Evolutionary conservation across 64 coral and sea anemone species (phyloP).

Genomic region (Dendrophyllia cribrosa): DNA sequence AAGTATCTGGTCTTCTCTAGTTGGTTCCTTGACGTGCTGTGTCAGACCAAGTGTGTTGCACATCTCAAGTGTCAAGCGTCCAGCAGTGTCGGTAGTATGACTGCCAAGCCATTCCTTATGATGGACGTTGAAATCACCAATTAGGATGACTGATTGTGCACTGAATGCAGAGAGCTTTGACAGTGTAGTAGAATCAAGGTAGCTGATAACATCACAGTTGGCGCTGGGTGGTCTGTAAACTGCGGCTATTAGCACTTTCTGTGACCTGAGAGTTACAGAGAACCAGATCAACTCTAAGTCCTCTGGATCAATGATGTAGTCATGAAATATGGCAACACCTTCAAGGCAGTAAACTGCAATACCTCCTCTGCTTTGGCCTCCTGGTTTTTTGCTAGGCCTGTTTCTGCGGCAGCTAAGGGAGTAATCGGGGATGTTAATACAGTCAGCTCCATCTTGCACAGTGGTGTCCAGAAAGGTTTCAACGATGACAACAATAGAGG

Average conservation of each 20-base stretch:
- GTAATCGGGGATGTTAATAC: not conserved
- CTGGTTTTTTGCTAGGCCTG: not conserved
- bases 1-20: not conserved
- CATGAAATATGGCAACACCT: not conserved
- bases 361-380: not conserved
- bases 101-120: not conserved
- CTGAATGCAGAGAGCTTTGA: not conserved
- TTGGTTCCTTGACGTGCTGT: not conserved
- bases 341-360: constrained; percentile 6
- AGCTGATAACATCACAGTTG: not conserved
- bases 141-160: not conserved
- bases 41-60: not conserved
- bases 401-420: not conserved
- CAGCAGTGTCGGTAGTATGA: not conserved
- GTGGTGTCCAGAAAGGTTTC: not conserved
- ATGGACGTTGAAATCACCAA: not conserved
- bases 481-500: not conserved
- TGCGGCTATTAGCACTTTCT: not conserved
- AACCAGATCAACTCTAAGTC: not conserved
- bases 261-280: not conserved
- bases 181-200: not conserved
- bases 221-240: not conserved
- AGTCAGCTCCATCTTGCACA: not conserved
- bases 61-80: not conserved
- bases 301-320: not conserved